phyloP scores from a whole-genome alignment of 23 tunicate species.

The Trididemnum clinides region DNA sequence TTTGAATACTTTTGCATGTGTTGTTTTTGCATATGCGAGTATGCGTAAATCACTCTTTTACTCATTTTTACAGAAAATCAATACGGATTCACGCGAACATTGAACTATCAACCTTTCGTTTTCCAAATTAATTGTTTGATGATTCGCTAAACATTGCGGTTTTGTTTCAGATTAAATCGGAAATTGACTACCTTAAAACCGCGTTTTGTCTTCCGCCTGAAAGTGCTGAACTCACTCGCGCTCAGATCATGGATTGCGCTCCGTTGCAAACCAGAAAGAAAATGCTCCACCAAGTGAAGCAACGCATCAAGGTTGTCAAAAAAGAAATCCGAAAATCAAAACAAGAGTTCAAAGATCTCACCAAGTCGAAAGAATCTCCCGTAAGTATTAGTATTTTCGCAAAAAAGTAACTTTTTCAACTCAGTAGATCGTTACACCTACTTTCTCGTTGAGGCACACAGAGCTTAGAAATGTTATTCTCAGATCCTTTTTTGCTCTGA shows the following conservation, averaged over 20 bases:
- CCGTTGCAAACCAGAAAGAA: background rate
- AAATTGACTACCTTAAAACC: background rate
- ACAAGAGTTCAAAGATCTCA: background rate
- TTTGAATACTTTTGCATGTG: no score
- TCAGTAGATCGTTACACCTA: background rate
- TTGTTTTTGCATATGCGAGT: no score
- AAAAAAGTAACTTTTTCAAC: background rate
- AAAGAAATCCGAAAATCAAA: background rate
- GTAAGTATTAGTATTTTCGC: background rate
- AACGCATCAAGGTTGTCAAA: background rate
- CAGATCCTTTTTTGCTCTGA: no score
- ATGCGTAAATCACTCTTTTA: no score
- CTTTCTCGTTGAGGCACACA: no score
- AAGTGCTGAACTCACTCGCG: background rate
- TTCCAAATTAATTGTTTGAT: no score
- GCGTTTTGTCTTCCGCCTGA: background rate
- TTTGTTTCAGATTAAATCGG: slow-evolving; percentile 10
- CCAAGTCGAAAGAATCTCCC: background rate
- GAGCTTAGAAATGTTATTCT: no score
- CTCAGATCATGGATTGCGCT: background rate
- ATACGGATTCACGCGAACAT: no score
- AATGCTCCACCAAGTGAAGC: background rate
- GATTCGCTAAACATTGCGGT: no score
- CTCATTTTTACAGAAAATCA: no score
- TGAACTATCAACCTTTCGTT: no score